These are phyloP conservation scores for Tribolium madens DNA, from an alignment of 1,140 invertebrate genomes.

Conservation along the genomic window DNA sequence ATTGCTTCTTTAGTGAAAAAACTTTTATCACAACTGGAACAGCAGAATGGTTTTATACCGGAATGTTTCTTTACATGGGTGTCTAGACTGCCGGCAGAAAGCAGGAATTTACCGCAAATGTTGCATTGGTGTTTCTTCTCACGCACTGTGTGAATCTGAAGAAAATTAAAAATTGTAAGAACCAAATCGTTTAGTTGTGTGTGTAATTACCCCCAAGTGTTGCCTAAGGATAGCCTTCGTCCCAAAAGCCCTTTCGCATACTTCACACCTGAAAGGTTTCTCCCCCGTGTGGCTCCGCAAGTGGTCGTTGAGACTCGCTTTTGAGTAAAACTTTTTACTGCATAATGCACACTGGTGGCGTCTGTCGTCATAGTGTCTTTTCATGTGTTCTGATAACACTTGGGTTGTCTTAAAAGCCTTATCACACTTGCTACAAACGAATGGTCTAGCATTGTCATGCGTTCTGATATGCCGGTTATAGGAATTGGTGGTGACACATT, in stretches of 20 bases:
- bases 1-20: conserved; percentile 52
- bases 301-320: conserved; percentile 66
- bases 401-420: conserved; percentile 67
- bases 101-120: conserved; percentile 45
- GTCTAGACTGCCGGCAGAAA: conserved; percentile 45
- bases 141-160: conserved; percentile 46
- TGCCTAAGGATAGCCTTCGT: conserved; percentile 45
- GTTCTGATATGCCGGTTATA: conserved; percentile 46
- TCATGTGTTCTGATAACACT: conserved; percentile 59
- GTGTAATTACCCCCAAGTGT: conserved; percentile 43
- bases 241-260: conserved; percentile 62
- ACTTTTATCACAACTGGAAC: conserved; percentile 41
- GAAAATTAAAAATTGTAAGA: no score
- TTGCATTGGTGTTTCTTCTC: conserved; percentile 48
- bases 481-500: conserved; percentile 42
- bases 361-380: conserved; percentile 67
- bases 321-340: conserved; percentile 67
- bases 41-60: conserved; percentile 47
- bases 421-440: conserved; percentile 58
- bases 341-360: conserved; percentile 68
- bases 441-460: conserved; percentile 44
- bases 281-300: conserved; percentile 66
- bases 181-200: no score
- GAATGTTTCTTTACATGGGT: conserved; percentile 46
- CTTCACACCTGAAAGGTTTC: conserved; percentile 67